phyloP scores from a whole-genome alignment of 2,797 vertebrate genomes.

The Manis crassicaudata region DNA sequence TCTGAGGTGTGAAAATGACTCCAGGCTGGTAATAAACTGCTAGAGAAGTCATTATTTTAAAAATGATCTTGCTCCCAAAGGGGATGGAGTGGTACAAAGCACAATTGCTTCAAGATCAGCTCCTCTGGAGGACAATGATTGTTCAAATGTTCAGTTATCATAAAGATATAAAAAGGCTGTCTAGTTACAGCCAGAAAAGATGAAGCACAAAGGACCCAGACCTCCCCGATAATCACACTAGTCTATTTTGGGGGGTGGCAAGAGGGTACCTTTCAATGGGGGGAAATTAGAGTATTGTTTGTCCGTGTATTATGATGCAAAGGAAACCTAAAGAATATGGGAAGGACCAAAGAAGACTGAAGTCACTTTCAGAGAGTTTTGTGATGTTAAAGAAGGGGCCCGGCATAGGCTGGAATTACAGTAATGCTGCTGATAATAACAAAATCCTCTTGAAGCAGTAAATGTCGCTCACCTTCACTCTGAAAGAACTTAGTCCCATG shows the following conservation, averaged over 20 bases:
- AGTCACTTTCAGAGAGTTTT: conserved; percentile 64
- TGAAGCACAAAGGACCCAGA: conserved; percentile 41
- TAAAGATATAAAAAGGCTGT: conserved; percentile 71
- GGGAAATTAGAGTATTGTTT: conserved; percentile 69
- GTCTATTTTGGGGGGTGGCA: conserved; percentile 50
- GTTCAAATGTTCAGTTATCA: conserved; percentile 74
- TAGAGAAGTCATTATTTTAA: conserved; percentile 76
- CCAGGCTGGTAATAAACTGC: conserved; percentile 79
- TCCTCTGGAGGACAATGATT: conserved; percentile 58
- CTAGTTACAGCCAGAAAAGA: conserved; percentile 65
- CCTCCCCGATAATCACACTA: conserved; percentile 66
- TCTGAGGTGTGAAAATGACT: conserved; percentile 84
- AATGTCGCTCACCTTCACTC: background rate
- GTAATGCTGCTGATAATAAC: conserved; percentile 25
- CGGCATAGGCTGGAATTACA: conserved; percentile 9
- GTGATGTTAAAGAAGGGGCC: conserved; percentile 39
- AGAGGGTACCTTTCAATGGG: conserved; percentile 62
- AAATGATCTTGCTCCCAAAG: conserved; percentile 68
- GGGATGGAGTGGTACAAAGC: conserved; percentile 56
- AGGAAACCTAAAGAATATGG: background rate
- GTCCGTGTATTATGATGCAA: conserved; percentile 69
- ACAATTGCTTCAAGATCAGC: conserved; percentile 71
- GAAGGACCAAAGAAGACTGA: conserved; percentile 54
- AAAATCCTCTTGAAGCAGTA: background rate
- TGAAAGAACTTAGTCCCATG: background rate